Percentiles rank a stretch among this genome's conserved stretches.
Conservation (phyloP, 2,888 invertebrate species). For the Ernsta delagoae region DNA sequence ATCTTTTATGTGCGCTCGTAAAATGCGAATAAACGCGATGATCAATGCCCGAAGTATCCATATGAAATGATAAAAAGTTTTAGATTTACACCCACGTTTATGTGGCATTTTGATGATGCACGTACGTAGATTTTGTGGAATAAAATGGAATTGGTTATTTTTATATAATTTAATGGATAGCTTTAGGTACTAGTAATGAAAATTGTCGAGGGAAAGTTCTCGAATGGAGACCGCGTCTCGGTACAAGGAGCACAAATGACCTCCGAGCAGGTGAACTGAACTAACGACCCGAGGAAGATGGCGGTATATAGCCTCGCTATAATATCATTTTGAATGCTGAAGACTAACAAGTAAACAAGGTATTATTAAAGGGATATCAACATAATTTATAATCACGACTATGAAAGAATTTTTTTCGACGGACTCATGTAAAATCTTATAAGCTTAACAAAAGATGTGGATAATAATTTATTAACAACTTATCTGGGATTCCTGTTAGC, state of each 20-base stretch:
- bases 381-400: too few relatives aligned
- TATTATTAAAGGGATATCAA: too few relatives aligned
- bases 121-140: background rate
- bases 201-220: too few relatives aligned
- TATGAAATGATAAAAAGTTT: conserved; percentile 12
- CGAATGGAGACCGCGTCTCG: too few relatives aligned
- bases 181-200: too few relatives aligned
- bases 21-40: conserved; percentile 5
- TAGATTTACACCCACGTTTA: conserved; percentile 2
- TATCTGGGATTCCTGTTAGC: conserved; percentile 28
- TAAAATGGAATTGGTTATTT: background rate
- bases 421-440: background rate
- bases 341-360: too few relatives aligned
- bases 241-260: too few relatives aligned
- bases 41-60: conserved; percentile 8
- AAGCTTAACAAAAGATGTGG: background rate
- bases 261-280: too few relatives aligned
- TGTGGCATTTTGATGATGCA: background rate
- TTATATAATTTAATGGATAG: background rate
- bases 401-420: too few relatives aligned
- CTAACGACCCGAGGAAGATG: too few relatives aligned
- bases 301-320: too few relatives aligned
- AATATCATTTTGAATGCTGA: too few relatives aligned
- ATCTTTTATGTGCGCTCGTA: conserved; percentile 16
- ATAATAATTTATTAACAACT: conserved; percentile 24